Conservation (phyloP, 2,797 vertebrate genomes). For the Acipenser ruthenus region DNA sequence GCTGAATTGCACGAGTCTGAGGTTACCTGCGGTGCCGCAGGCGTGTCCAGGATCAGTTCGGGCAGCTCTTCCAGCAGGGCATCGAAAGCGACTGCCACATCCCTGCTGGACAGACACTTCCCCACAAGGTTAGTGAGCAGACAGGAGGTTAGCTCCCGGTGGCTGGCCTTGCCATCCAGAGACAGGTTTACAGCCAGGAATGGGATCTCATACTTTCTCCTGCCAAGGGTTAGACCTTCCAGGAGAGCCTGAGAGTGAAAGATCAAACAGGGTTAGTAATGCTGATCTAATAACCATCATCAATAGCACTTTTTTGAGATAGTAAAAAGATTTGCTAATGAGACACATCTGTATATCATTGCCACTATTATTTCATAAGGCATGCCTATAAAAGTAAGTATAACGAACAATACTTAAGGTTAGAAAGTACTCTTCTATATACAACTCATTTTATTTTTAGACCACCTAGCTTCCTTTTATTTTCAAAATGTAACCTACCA, state of each 20-base stretch:
- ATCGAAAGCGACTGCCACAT: slow-evolving; percentile 11
- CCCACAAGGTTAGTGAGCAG: slow-evolving; percentile 11
- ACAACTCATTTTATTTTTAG: too few species aligned
- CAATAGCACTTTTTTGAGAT: not conserved
- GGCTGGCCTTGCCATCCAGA: slow-evolving; percentile 15
- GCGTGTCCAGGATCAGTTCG: slow-evolving; percentile 16
- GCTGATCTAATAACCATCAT: not conserved
- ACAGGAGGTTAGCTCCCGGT: slow-evolving; percentile 15
- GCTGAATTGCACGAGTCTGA: too few species aligned
- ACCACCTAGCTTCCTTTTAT: too few species aligned
- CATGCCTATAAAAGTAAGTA: too few species aligned
- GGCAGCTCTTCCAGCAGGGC: slow-evolving; percentile 12
- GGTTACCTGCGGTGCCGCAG: slow-evolving; percentile 14
- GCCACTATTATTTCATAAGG: too few species aligned
- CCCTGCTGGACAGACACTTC: not conserved
- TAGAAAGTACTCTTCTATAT: too few species aligned
- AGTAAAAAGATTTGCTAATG: not conserved
- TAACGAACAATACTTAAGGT: too few species aligned
- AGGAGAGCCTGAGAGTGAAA: slow-evolving; percentile 4
- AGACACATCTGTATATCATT: too few species aligned
- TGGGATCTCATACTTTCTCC: slow-evolving; percentile 4
- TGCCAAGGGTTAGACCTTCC: slow-evolving; percentile 12
- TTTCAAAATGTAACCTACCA: too few species aligned
- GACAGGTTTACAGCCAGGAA: slow-evolving; percentile 15
- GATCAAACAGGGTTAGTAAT: not conserved